A percentile compares a stretch with the other conserved stretches of the same genome.
Evolutionary conservation across 2,797 vertebrate genomes (phyloP).

Genomic region (Furcifer pardalis): DNA sequence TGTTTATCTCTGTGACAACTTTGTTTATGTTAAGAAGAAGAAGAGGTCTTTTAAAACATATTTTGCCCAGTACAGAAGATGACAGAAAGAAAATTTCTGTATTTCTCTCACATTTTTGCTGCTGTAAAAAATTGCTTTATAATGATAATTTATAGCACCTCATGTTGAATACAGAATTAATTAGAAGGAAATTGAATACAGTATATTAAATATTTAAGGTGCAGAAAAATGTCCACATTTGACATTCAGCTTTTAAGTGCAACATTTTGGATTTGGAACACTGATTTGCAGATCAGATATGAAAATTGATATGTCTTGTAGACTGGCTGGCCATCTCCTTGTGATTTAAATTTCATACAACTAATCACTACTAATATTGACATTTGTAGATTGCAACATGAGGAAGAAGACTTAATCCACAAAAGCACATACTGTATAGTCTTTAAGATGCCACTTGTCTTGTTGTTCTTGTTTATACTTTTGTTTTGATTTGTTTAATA

Average conservation of each 20-base stretch:
- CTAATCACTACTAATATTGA: not conserved
- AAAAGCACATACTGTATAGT: too few relatives aligned
- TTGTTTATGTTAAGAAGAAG: not conserved
- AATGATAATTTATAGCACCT: too few relatives aligned
- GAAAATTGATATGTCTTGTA: not conserved
- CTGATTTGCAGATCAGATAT: not conserved
- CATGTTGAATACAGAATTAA: not conserved
- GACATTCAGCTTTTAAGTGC: not conserved
- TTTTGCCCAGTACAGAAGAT: not conserved
- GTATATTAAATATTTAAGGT: not conserved
- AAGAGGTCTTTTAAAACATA: not conserved
- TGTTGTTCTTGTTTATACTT: too few relatives aligned
- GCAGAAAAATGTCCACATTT: not conserved
- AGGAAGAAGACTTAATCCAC: too few relatives aligned
- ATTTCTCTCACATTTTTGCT: not conserved
- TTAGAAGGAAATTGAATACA: not conserved
- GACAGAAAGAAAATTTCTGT: not conserved
- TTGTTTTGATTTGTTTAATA: too few relatives aligned
- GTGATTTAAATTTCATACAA: not conserved
- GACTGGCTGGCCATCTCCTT: not conserved
- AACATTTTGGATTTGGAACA: not conserved
- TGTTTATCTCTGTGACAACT: not conserved
- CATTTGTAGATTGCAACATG: too few relatives aligned
- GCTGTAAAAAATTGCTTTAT: not conserved
- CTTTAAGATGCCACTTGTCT: too few relatives aligned